Evolutionary conservation across 2,797 vertebrate species (phyloP), one percentile per base, ranked within the genome.

Genomic region (Acomys russatus): DNA sequence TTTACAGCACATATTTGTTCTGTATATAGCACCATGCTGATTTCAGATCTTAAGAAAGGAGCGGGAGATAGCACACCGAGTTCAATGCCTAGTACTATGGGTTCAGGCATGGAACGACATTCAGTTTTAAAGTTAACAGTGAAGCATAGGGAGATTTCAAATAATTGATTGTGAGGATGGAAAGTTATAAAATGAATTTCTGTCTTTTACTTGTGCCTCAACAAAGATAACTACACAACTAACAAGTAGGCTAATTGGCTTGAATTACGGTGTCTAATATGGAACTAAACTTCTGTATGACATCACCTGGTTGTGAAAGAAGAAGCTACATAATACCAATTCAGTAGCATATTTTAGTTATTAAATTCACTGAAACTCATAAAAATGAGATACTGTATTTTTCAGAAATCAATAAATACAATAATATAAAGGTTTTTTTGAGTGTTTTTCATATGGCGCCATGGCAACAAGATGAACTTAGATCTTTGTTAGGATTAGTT

Each of bases 381-480:
- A 96, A 88, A 71, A 94, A 96, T 84, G 38, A 94, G 95, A 91
- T 84, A 44, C 7, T n/a, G 3, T 64, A n/a, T 84, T 91, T 96
- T 20, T 74, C 33, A 87, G 83, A 66, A 74, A 77, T 70, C 80
- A 85, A 94, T 93, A 87, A 85, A 88, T 74, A 44, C n/a, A 91
- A 4, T 89, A 73, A 87, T 30, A 22, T 22, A 83, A 93, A 90
- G 20, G 17, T 59, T 59, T 11, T 59, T 59, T 56, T 56, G 56
- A 80, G 73, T 63, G 1, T n/a, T 30, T 25, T 92, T 80, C 66
- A 38, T 77, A 23, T 49, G 90, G 3, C 14, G 74, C 79, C 38
- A 28, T 49, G 90, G 3, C 14, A 74, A 83, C 38, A 76, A 93
- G 79, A 92, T 85, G 95, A 92, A 93, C 12, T 77, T 77, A 93